Base-by-base conservation (phyloP, 1,140 invertebrate species). In the Drosophila repletoides region DNA sequence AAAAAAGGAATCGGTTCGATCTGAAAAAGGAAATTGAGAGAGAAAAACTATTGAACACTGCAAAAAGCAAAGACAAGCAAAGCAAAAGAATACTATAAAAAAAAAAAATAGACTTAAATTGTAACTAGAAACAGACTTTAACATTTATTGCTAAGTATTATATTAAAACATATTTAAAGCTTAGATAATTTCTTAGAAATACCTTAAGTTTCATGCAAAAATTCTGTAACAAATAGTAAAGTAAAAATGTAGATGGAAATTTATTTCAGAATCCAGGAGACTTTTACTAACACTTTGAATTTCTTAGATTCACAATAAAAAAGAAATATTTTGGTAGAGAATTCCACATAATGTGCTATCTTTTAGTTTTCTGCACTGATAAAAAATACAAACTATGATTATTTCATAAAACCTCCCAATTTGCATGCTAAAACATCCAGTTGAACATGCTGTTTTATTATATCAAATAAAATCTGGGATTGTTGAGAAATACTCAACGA, bases 1-100 rank as follows among this genome's bases (percentile, higher is more conserved):
- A 56, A 72, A 86, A 58, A 61, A 61, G 48, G 29, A 70, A 69
- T 38, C 36, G 19, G 12, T 21, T n/a, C n/a, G n/a, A n/a, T n/a
- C n/a, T n/a, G n/a, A n/a, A 64, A 49, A 24, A 24, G 9, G 21
- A 58, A 51, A 17, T 51, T 22, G 33, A 67, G 6, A 38, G 7
- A 49, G 45, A 63, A 61, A 14, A 34, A 48, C 40, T 53, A 26
- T 46, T 10, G 52, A 66, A 46, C 34, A 55, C 31, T 46, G 51
- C 52, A 64, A 43, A 53, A 28, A 24, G 59, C 36, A 52, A 34
- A 26, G 48, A 26, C 24, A 61, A 43, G 56, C 14, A 63, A 51
- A 29, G 22, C 38, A 65, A 43, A 15, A 46, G 61, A 56, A 46
- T 3, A 38, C 52, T 41, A 80, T 28, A 41, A 21, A 56, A 61